phyloP scores from a whole-genome alignment of 2,113 vertebrate species.

The Phainopepla nitens region DNA sequence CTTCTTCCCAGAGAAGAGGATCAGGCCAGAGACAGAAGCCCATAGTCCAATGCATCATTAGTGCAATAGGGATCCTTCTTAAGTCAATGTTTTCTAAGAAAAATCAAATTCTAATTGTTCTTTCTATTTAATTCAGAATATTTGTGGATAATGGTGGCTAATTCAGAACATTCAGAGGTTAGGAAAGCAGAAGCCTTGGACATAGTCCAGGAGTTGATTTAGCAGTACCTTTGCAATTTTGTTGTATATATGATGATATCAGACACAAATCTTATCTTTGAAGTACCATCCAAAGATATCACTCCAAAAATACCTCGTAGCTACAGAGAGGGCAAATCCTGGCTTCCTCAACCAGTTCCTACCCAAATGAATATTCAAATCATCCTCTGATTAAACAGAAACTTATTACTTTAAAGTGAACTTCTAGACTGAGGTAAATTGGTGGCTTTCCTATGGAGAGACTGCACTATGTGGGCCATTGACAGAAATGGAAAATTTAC shows the following conservation, averaged over 20 bases:
- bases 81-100: background rate
- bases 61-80: background rate
- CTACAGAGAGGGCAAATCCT: background rate
- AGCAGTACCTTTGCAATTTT: background rate
- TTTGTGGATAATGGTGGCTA: background rate
- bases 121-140: background rate
- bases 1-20: background rate
- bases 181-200: background rate
- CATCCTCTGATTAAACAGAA: background rate
- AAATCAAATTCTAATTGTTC: background rate
- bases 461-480: background rate
- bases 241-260: background rate
- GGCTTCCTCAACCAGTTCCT: background rate
- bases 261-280: background rate
- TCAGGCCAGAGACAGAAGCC: background rate
- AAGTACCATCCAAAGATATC: background rate
- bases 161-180: background rate
- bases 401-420: background rate
- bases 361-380: background rate
- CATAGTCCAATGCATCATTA: background rate
- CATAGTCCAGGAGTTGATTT: background rate
- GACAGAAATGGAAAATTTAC: background rate
- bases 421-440: background rate
- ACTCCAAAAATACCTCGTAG: background rate
- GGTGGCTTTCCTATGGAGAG: fast-evolving